phyloP scores from a whole-genome alignment of 53 echinoderm and acorn worm genomes.

The Astropecten irregularis region DNA sequence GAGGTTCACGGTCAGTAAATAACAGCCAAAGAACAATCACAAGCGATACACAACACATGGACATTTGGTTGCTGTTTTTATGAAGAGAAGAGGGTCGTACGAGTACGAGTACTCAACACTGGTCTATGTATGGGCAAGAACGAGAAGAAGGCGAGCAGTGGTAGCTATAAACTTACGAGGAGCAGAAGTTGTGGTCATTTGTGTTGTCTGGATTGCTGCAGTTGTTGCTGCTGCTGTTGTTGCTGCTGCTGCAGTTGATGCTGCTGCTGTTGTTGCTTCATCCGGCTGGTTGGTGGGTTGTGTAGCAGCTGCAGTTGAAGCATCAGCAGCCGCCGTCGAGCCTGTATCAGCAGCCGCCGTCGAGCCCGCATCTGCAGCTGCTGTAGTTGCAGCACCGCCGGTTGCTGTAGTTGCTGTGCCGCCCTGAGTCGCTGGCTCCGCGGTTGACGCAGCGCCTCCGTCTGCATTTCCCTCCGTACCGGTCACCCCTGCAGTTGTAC shows the following conservation, averaged over 20 bases:
- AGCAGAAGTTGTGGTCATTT: background rate
- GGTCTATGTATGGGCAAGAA: no score
- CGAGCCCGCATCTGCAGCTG: background rate
- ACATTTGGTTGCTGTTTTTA: no score
- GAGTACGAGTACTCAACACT: no score
- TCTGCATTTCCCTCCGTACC: background rate
- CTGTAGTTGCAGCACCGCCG: background rate
- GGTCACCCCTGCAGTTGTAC: background rate
- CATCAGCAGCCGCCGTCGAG: background rate
- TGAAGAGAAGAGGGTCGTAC: no score
- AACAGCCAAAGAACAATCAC: no score
- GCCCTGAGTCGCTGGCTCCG: background rate
- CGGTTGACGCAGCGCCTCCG: background rate
- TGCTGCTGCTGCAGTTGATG: background rate
- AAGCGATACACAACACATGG: no score
- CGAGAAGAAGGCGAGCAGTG: no score
- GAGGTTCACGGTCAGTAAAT: no score
- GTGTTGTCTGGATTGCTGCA: background rate
- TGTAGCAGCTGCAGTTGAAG: background rate
- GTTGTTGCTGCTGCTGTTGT: background rate
- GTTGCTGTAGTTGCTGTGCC: background rate
- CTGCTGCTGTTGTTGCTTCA: background rate
- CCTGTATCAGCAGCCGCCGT: background rate
- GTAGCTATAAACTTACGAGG: conserved; percentile 29
- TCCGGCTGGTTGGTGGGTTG: no score